Conservation (phyloP, 2,113 vertebrate species). For the Rhynchomys soricoides region DNA sequence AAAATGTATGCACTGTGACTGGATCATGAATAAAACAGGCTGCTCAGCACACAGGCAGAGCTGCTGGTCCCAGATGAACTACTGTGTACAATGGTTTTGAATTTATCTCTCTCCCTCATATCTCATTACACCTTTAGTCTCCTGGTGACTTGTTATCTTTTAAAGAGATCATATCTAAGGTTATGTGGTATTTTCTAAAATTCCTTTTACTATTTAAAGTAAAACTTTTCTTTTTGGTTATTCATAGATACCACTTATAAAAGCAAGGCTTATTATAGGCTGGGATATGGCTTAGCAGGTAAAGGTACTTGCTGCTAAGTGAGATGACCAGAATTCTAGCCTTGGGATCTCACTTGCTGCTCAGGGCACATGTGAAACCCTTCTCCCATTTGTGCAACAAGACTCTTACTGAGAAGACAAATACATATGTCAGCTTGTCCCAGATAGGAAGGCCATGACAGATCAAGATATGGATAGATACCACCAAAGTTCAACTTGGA, state of each 20-base stretch:
- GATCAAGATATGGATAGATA: background rate
- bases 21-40: conserved; percentile 12
- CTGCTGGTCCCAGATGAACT: conserved; percentile 41
- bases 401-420: background rate
- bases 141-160: conserved; percentile 36
- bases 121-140: conserved; percentile 49
- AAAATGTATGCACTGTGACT: conserved; percentile 25
- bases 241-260: background rate
- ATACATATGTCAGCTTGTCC: background rate
- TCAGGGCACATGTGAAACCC: background rate
- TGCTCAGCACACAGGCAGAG: conserved; percentile 22
- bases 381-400: background rate
- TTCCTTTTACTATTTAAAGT: conserved; percentile 53
- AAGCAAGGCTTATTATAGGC: background rate
- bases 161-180: conserved; percentile 50
- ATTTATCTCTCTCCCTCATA: background rate
- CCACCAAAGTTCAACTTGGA: background rate
- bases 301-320: background rate
- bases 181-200: conserved; percentile 5
- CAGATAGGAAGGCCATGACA: background rate
- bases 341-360: background rate
- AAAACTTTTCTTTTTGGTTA: conserved; percentile 20
- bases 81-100: conserved; percentile 33
- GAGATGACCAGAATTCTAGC: background rate
- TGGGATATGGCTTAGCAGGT: background rate